Base-by-base conservation (phyloP, 1,140 invertebrate genomes). In the Acarapis woodi region DNA sequence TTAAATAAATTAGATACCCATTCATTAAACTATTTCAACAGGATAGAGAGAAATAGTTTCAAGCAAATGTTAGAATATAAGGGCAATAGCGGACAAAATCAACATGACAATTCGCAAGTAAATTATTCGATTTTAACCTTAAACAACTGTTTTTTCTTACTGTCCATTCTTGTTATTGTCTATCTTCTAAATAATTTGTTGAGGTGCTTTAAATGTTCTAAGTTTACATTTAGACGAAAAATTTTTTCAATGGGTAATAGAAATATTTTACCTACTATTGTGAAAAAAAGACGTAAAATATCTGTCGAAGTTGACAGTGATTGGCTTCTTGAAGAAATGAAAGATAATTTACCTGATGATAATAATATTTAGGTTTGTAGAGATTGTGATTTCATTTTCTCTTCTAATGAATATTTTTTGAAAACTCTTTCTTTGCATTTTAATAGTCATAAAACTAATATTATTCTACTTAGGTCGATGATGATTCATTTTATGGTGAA, bases 371-470 rank as follows among this genome's bases (percentile, higher is more conserved):
- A 20, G 36, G 25, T 28, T 37, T 9, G 16, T 6, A 16, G 18
- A 25, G 25, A 25, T 6, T 8, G 21, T 26, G 4, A 14, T 12
- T 16, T 26, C 14, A 32, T 31, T 16, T 16, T 23, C 4, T 20
- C 41, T 2, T 14, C 40, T 14, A 39, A 40, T 14, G 21, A 28
- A 2, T 39, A 35, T 29, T 21, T 42, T n/a, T 26, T 36, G 20
- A 31, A 42, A 35, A 30, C 16, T 5, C 25, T 36, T 15, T 31
- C 35, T 20, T 20, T 15, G 8, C 22, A 33, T 14, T n/a, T 35
- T 20, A 19, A 21, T 8, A 40, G 16, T 35, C 32, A 35, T 18
- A 35, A 21, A 35, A 12, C 21, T 23, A 19, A 25, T 19, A 32
- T 10, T 8, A 12, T 8, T 33, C 14, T 33, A 14, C 6, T 33